A percentile compares a stretch with the other conserved stretches of the same genome.
These are phyloP conservation scores for Brachionus angularis DNA, from an alignment of 1,140 invertebrate species.

Conservation along the genomic window DNA sequence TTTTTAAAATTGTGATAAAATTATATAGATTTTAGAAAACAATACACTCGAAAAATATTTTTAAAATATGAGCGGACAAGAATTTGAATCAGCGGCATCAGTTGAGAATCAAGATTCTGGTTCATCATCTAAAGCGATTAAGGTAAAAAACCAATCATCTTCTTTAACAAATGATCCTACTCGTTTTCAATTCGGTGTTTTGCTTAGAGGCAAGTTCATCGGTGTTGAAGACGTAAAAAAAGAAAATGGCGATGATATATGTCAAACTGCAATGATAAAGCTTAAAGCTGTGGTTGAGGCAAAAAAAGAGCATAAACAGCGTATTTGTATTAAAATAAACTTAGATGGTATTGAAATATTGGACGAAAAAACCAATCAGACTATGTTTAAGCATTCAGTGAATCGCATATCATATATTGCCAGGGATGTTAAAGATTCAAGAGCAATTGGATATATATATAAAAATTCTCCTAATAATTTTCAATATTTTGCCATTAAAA, in stretches of 20 bases:
- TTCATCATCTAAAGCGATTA: not conserved
- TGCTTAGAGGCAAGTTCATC: slow-evolving; percentile 38
- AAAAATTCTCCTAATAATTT: slow-evolving; percentile 5
- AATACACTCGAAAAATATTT: too few relatives aligned
- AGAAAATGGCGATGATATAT: slow-evolving; percentile 22
- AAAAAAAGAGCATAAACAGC: slow-evolving; percentile 37
- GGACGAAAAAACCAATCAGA: slow-evolving; percentile 40
- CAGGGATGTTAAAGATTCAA: slow-evolving; percentile 17
- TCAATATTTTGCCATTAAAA: slow-evolving; percentile 44
- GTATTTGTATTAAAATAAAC: slow-evolving; percentile 36
- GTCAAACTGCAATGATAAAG: slow-evolving; percentile 43
- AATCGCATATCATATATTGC: slow-evolving; percentile 39
- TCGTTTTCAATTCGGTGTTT: slow-evolving; percentile 20
- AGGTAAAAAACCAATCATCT: not conserved
- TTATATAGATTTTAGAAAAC: too few relatives aligned
- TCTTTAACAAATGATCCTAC: not conserved
- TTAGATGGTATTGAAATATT: slow-evolving; percentile 37
- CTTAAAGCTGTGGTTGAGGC: slow-evolving; percentile 29
- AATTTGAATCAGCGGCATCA: too few relatives aligned
- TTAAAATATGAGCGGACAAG: too few relatives aligned
- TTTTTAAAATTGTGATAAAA: too few relatives aligned
- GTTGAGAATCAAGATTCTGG: not conserved
- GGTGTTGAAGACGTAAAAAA: slow-evolving; percentile 38
- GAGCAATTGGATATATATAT: slow-evolving; percentile 38
- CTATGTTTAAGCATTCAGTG: slow-evolving; percentile 31